Percentiles rank a stretch among this genome's conserved stretches.
These are phyloP conservation scores for Okamejei kenojei DNA, from an alignment of 2,797 vertebrate genomes.

Conservation along the genomic window DNA sequence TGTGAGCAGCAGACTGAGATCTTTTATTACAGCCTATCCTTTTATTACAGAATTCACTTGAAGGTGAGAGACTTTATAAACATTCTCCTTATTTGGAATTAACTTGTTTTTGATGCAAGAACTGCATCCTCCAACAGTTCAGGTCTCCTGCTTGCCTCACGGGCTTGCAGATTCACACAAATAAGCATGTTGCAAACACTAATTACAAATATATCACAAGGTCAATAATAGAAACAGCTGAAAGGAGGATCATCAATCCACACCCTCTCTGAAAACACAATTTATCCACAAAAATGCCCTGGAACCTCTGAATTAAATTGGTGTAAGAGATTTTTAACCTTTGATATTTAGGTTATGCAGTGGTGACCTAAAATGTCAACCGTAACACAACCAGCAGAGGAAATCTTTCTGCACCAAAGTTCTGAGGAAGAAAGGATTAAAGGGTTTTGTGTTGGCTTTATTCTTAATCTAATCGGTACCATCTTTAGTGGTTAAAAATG, in stretches of 20 bases:
- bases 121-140: neutral
- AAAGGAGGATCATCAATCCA: neutral
- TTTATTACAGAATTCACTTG: neutral
- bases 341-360: neutral
- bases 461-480: neutral
- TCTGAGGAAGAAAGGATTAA: constrained; percentile 9
- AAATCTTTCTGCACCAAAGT: neutral
- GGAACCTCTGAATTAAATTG: neutral
- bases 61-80: neutral
- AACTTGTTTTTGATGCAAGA: neutral
- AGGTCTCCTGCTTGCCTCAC: neutral
- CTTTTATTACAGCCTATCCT: neutral
- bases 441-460: constrained; percentile 8
- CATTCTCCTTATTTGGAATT: neutral
- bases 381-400: neutral
- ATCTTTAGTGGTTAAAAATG: neutral
- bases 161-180: neutral
- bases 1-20: neutral
- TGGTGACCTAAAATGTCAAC: neutral
- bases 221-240: neutral
- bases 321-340: neutral
- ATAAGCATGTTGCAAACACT: neutral
- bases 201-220: neutral
- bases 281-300: neutral
- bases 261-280: neutral